Conservation (phyloP, 2,113 vertebrate species). For the Acanthochromis polyacanthus region DNA sequence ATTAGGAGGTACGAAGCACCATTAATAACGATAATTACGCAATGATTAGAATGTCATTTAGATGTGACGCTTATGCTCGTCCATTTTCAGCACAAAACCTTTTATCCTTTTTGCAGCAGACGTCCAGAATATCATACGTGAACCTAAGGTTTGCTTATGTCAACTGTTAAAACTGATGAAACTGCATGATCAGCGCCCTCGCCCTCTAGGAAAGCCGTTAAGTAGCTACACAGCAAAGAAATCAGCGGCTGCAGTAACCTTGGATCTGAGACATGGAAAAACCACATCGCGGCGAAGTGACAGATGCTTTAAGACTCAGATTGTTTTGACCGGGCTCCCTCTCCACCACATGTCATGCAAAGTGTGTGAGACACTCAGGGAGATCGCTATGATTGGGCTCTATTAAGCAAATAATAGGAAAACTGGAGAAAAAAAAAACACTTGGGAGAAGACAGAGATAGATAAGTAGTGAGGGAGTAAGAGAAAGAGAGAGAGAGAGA, state of each 20-base stretch:
- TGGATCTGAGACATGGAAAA: slow-evolving; percentile 78
- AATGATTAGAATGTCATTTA: slow-evolving; percentile 59
- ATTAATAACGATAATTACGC: slow-evolving; percentile 70
- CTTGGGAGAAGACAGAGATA: slow-evolving; percentile 81
- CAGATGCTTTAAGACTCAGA: slow-evolving; percentile 82
- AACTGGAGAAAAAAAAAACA: slow-evolving; percentile 60
- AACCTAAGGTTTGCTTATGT: slow-evolving; percentile 62
- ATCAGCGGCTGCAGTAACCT: slow-evolving; percentile 75
- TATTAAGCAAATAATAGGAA: slow-evolving; percentile 80
- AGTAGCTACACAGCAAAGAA: slow-evolving; percentile 79
- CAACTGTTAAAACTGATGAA: slow-evolving; percentile 64
- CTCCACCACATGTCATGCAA: slow-evolving; percentile 87
- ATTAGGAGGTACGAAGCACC: slow-evolving; percentile 73
- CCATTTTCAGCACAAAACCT: slow-evolving; percentile 51
- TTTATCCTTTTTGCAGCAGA: slow-evolving; percentile 49
- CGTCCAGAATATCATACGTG: slow-evolving; percentile 52
- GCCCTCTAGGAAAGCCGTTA: slow-evolving; percentile 63
- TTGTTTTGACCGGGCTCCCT: slow-evolving; percentile 80
- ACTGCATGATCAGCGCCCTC: slow-evolving; percentile 62
- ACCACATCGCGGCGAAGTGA: slow-evolving; percentile 77
- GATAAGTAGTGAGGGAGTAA: slow-evolving; percentile 75
- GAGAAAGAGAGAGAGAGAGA: slow-evolving; percentile 73
- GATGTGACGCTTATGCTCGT: slow-evolving; percentile 51
- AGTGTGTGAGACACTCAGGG: slow-evolving; percentile 79
- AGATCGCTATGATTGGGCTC: slow-evolving; percentile 80